phyloP scores from a whole-genome alignment of 2,113 vertebrate species.

The Odontesthes bonariensis region DNA sequence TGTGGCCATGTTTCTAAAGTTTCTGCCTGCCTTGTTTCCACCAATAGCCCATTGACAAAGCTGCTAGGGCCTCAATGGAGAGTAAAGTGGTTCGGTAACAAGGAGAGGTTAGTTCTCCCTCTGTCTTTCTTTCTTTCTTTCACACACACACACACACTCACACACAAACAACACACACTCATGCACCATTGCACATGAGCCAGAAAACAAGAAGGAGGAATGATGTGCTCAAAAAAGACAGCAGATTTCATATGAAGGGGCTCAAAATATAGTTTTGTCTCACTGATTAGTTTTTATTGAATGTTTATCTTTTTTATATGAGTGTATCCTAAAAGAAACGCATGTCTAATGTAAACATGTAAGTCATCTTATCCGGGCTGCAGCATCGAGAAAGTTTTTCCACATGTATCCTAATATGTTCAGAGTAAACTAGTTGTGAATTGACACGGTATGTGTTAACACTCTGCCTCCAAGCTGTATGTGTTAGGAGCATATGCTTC shows the following conservation, averaged over 20 bases:
- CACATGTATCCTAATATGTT: conserved; percentile 49
- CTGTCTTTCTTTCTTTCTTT: conserved; percentile 56
- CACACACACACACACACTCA: conserved; percentile 44
- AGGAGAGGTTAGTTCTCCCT: conserved; percentile 85
- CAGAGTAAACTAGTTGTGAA: conserved; percentile 58
- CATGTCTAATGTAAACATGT: not conserved
- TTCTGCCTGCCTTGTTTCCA: conserved; percentile 89
- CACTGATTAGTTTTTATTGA: conserved; percentile 3
- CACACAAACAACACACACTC: conserved; percentile 51
- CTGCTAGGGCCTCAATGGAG: conserved; percentile 86
- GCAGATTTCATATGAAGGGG: conserved; percentile 25
- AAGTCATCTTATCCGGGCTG: not conserved
- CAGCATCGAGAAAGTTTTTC: conserved; percentile 42
- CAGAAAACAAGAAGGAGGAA: conserved; percentile 52
- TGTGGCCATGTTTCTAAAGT: conserved; percentile 85
- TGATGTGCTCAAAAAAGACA: conserved; percentile 49
- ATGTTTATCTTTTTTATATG: not conserved
- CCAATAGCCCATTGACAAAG: conserved; percentile 90
- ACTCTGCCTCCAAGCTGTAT: conserved; percentile 44
- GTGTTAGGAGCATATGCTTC: conserved; percentile 72
- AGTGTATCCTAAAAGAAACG: not conserved
- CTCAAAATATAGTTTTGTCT: not conserved
- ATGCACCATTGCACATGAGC: conserved; percentile 52
- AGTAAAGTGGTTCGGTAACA: conserved; percentile 88
- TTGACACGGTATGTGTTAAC: conserved; percentile 63